phyloP scores from a whole-genome alignment of 2,797 vertebrate genomes.

The Cyclopterus lumpus region DNA sequence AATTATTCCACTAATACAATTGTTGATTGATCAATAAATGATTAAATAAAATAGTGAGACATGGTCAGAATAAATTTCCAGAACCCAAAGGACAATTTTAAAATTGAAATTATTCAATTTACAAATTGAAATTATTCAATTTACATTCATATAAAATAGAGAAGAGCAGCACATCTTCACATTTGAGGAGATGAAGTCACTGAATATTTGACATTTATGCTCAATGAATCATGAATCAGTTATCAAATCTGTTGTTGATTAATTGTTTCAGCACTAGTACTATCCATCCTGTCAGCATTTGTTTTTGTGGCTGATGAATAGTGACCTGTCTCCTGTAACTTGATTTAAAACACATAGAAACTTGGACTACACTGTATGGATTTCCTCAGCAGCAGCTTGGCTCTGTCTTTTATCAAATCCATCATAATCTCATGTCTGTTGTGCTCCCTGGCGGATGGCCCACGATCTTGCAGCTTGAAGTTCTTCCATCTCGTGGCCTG shows the following conservation, averaged over 20 bases:
- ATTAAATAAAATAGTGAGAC: not conserved
- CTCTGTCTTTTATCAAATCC: conserved; percentile 9
- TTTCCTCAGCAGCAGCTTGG: conserved; percentile 10
- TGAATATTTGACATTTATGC: not conserved
- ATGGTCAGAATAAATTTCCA: not conserved
- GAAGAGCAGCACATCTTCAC: not conserved
- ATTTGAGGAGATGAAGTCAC: not conserved
- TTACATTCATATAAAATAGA: not conserved
- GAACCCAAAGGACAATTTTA: not conserved
- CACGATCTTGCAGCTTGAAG: conserved; percentile 18
- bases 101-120: not conserved
- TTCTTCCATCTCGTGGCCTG: conserved; percentile 31
- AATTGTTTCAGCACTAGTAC: not conserved
- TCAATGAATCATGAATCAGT: not conserved
- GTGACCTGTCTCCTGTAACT: not conserved
- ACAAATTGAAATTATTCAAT: not conserved
- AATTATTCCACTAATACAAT: not conserved
- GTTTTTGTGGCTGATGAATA: not conserved
- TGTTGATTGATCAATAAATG: not conserved
- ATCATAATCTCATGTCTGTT: conserved; percentile 4
- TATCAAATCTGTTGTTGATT: not conserved
- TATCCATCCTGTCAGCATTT: not conserved
- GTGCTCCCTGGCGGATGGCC: conserved; percentile 11
- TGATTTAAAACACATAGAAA: not conserved
- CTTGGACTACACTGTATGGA: not conserved